These are phyloP conservation scores for Schizopygopsis malacanthus DNA, from an alignment of 2,797 vertebrate species.

Conservation along the genomic window DNA sequence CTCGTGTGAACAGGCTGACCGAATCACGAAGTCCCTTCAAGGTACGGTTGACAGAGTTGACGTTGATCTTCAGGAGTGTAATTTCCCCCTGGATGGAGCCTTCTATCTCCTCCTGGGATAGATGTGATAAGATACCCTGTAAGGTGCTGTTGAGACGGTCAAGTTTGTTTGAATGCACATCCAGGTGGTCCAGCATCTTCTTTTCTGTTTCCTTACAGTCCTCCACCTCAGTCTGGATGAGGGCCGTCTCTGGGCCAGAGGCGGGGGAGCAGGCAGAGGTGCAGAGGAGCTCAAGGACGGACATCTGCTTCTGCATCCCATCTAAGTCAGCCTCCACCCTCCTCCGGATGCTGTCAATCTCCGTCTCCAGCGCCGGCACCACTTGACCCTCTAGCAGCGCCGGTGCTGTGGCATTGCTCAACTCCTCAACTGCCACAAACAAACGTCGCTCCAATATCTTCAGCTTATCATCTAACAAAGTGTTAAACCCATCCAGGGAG, in stretches of 20 bases:
- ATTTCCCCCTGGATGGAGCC: constrained; percentile 91
- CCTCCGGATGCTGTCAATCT: constrained; percentile 82
- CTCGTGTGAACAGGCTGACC: constrained; percentile 83
- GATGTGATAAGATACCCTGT: constrained; percentile 80
- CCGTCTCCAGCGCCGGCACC: constrained; percentile 85
- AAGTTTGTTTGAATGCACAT: constrained; percentile 81
- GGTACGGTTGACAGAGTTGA: constrained; percentile 93
- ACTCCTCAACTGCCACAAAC: constrained; percentile 84
- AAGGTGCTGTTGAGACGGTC: constrained; percentile 86
- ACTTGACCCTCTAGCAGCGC: constrained; percentile 82
- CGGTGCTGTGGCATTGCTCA: constrained; percentile 79
- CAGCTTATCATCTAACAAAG: constrained; percentile 87
- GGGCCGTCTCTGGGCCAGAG: constrained; percentile 76
- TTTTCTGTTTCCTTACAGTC: constrained; percentile 75
- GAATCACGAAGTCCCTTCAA: constrained; percentile 94
- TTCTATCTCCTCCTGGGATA: constrained; percentile 79
- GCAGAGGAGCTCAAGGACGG: constrained; percentile 87
- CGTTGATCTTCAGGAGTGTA: constrained; percentile 94
- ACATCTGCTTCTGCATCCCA: constrained; percentile 85
- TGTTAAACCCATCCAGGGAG: constrained; percentile 83
- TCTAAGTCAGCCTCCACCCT: constrained; percentile 80
- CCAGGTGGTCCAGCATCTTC: constrained; percentile 82
- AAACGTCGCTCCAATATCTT: constrained; percentile 90
- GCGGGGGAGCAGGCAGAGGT: constrained; percentile 82
- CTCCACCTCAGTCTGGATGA: constrained; percentile 60